Evolutionary conservation across 2,113 vertebrate species (phyloP).

Genomic region (Ageneiosus marmoratus): DNA sequence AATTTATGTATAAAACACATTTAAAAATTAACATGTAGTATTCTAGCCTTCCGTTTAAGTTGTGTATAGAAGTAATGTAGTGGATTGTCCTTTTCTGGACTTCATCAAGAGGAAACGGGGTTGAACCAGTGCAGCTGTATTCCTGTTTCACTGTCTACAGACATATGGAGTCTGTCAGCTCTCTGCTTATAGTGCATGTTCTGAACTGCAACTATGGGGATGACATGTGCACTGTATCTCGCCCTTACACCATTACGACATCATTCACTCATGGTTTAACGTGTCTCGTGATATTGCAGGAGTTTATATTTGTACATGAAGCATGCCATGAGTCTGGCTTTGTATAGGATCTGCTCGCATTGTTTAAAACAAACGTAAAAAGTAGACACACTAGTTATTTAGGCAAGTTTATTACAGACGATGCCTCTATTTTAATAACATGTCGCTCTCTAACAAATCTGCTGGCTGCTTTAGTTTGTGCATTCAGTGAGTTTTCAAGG

Average conservation of each 20-base stretch:
- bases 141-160: constrained; percentile 10
- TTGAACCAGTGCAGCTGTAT: not conserved
- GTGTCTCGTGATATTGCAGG: constrained; percentile 3
- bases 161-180: constrained; percentile 28
- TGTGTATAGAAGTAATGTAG: not conserved
- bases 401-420: not conserved
- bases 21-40: not conserved
- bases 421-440: not conserved
- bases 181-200: not conserved
- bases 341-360: not conserved
- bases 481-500: not conserved
- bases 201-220: constrained; percentile 4
- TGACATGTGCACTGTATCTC: constrained; percentile 21
- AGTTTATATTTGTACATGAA: constrained; percentile 14
- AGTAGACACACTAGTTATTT: not conserved
- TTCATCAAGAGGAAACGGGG: not conserved
- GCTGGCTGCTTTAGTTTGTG: constrained; percentile 1
- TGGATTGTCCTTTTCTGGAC: not conserved
- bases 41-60: not conserved
- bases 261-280: constrained; percentile 17
- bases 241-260: not conserved
- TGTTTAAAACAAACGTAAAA: constrained; percentile 1
- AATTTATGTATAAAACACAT: not conserved
- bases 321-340: not conserved
- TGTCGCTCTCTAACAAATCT: not conserved